Evolutionary conservation across 2,113 vertebrate species (phyloP).

Genomic region (Gymnobelideus leadbeateri): DNA sequence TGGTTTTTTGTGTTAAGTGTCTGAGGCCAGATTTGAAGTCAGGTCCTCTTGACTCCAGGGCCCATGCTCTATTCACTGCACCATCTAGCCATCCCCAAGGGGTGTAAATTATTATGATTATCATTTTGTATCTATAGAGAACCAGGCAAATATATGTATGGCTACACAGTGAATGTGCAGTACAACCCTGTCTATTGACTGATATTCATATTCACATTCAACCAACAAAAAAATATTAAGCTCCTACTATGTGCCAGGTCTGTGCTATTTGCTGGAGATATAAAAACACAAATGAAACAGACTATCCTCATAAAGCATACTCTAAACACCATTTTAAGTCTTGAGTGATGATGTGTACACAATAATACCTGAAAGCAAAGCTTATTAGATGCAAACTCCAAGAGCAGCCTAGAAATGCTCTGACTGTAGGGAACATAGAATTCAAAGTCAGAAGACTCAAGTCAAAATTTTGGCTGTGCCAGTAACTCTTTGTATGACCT

Average conservation of each 20-base stretch:
- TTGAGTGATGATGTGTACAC: neutral
- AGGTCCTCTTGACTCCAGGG: too few relatives aligned
- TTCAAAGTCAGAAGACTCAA: too few relatives aligned
- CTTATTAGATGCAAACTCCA: neutral
- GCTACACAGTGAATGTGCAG: neutral
- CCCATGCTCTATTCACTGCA: too few relatives aligned
- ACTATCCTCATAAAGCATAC: neutral
- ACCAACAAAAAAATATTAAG: neutral
- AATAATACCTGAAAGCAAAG: neutral
- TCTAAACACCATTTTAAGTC: neutral
- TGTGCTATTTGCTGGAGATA: neutral
- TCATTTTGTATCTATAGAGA: neutral
- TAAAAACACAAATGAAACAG: neutral
- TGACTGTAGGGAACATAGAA: too few relatives aligned
- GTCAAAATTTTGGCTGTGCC: too few relatives aligned
- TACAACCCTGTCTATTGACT: neutral
- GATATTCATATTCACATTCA: neutral
- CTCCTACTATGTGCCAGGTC: neutral
- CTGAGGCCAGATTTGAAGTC: too few relatives aligned
- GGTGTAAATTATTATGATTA: neutral
- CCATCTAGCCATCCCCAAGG: too few relatives aligned
- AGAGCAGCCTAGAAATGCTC: too few relatives aligned
- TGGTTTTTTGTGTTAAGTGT: too few relatives aligned
- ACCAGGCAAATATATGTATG: neutral
- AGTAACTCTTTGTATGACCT: neutral